Evolutionary conservation across 1,140 invertebrate genomes (phyloP), one percentile per base, ranked within the genome.

Genomic region (Conus ventricosus): DNA sequence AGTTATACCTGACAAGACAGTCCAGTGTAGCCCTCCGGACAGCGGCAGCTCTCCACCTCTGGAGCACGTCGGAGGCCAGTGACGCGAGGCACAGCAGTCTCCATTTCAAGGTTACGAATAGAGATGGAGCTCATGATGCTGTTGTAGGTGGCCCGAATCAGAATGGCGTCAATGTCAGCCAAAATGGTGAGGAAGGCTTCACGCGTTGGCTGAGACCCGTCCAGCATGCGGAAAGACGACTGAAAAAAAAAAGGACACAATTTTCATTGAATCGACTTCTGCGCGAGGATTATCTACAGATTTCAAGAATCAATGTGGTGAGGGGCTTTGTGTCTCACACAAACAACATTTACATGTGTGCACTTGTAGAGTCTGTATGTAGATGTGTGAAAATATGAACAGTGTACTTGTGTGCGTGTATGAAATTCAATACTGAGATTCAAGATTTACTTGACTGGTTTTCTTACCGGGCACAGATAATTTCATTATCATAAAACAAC

Each of bases 181-280:
- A 99, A 95, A 71, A 97, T 96, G 97, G 98, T 98, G 97, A 99
- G 98, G 87, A 99, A 97, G 90, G 99, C 98, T 95, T 98, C 97
- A 85, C 99, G 96, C 0, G 97, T 96, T 0, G 98, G 98, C 4
- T 96, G 86, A 63, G 91, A 89, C 13, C 90, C 91, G 88, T 94
- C 92, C 54, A 90, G 83, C 86, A 90, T 89, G 81, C 89, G 88
- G 88, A 93, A 93, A 0, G 91, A 90, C 55, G 87, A 85, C 92
- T 92, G 90, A 88, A 84, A 5, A 75, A 84, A 85, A 83, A 75
- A 63, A 13, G 67, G 88, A 54, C 67, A 11, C n/a, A n/a, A 78
- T 17, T 63, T 63, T 63, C 11, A 63, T 39, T 39, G 3, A 39
- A 39, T 39, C 3, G 39, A 1, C 39, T 39, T 39, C 39, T 39